phyloP scores from a whole-genome alignment of 2,113 vertebrate species.

The Pelvicachromis taeniatus region DNA sequence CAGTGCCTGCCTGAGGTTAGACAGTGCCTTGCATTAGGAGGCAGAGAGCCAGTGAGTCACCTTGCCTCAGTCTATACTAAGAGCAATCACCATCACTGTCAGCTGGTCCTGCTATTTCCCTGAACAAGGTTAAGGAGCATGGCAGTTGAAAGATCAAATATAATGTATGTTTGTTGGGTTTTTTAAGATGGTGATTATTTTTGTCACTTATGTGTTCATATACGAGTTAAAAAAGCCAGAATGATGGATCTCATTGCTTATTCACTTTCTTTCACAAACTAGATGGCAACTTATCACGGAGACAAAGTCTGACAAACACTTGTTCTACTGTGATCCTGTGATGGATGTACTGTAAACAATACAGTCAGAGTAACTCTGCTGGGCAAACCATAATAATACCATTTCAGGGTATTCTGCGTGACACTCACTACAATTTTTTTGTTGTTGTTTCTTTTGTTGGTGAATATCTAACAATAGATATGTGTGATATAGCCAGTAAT shows the following conservation, averaged over 20 bases:
- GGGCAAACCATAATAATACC: not conserved
- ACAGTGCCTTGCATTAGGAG: slow-evolving; percentile 47
- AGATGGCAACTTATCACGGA: not conserved
- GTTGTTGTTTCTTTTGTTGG: not conserved
- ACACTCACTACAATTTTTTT: not conserved
- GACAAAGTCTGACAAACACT: not conserved
- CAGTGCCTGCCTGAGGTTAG: slow-evolving; percentile 43
- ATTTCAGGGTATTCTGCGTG: not conserved
- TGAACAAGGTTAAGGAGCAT: slow-evolving; percentile 45
- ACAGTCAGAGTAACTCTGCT: not conserved
- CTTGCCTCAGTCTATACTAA: slow-evolving; percentile 57
- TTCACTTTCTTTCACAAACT: not conserved
- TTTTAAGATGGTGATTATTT: not conserved
- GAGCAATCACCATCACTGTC: slow-evolving; percentile 51
- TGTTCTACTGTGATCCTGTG: not conserved
- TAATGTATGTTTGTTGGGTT: not conserved
- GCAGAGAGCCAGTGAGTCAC: slow-evolving; percentile 58
- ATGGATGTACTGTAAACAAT: not conserved
- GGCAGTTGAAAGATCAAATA: not conserved
- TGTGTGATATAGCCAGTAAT: not conserved
- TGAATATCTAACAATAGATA: not conserved
- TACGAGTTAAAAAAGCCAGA: not conserved
- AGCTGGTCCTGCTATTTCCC: slow-evolving; percentile 31
- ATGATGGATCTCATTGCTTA: not conserved
- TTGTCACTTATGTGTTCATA: not conserved